These are phyloP conservation scores for Gambusia yucatana DNA, from an alignment of 2,797 vertebrate species.

Conservation along the genomic window DNA sequence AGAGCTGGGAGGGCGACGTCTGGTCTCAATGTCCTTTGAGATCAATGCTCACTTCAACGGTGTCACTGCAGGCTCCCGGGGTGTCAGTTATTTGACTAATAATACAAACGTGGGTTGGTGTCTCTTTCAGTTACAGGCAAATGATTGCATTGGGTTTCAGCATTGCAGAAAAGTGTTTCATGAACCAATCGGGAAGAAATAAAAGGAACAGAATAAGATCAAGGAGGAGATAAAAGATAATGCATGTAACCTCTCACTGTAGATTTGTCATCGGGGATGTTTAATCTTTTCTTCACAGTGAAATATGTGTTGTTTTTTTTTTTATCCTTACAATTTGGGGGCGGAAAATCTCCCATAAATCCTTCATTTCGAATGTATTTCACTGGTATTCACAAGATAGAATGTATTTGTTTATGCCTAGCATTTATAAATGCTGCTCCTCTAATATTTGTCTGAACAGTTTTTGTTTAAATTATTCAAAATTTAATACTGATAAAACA, in stretches of 20 bases:
- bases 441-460: background rate
- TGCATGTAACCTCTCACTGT: conserved; percentile 4
- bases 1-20: conserved; percentile 47
- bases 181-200: conserved; percentile 1
- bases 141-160: conserved; percentile 18
- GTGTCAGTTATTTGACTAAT: conserved; percentile 19
- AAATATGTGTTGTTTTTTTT: conserved; percentile 3
- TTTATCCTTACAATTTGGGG: conserved; percentile 2
- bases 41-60: conserved; percentile 2
- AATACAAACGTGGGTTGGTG: conserved; percentile 17
- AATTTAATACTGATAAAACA: background rate
- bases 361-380: background rate
- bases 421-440: background rate
- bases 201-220: conserved; percentile 8
- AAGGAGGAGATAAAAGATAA: conserved; percentile 32
- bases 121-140: conserved; percentile 11
- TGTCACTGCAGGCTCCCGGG: background rate
- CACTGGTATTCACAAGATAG: background rate
- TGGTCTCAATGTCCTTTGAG: conserved; percentile 49
- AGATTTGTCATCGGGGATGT: background rate
- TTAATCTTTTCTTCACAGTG: conserved; percentile 17
- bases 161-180: conserved; percentile 12
- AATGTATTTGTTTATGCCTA: background rate
- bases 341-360: background rate
- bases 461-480: background rate